These are phyloP conservation scores for Turnix velox DNA, from an alignment of 2,113 vertebrate species.

Conservation along the genomic window DNA sequence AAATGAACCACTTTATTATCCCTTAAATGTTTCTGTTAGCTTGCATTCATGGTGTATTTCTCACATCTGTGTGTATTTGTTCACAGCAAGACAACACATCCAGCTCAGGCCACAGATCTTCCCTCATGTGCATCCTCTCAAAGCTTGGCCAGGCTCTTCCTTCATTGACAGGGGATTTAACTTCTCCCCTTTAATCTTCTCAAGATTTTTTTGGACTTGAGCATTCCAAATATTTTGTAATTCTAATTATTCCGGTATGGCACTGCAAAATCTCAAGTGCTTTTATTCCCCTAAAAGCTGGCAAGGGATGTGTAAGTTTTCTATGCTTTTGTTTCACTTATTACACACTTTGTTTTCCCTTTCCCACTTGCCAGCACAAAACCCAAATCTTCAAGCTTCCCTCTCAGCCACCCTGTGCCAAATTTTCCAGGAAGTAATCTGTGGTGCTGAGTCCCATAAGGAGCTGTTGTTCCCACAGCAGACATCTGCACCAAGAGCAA, in stretches of 20 bases:
- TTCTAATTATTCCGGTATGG: conserved; percentile 26
- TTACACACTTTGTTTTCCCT: conserved; percentile 30
- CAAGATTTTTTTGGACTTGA: neutral
- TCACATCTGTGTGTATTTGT: neutral
- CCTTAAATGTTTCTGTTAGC: neutral
- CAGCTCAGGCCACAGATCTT: neutral
- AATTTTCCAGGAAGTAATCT: conserved; percentile 50
- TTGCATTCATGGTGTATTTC: neutral
- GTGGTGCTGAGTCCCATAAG: neutral
- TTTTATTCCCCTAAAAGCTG: conserved; percentile 45
- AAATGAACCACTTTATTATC: neutral
- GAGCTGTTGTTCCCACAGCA: neutral
- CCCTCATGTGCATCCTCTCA: neutral
- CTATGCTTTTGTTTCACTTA: conserved; percentile 38
- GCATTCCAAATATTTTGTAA: conserved; percentile 23
- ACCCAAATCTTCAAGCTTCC: conserved; percentile 22
- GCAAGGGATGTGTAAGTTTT: conserved; percentile 15
- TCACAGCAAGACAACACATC: neutral
- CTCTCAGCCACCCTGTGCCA: conserved; percentile 3
- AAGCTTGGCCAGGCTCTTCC: neutral
- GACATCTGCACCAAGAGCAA: conserved; percentile 37
- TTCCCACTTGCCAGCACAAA: conserved; percentile 25
- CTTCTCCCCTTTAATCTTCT: neutral
- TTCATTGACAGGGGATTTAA: conserved; percentile 1
- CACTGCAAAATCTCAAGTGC: neutral